phyloP scores from a whole-genome alignment of 2,888 invertebrate species.

The Druceiella hillmani region DNA sequence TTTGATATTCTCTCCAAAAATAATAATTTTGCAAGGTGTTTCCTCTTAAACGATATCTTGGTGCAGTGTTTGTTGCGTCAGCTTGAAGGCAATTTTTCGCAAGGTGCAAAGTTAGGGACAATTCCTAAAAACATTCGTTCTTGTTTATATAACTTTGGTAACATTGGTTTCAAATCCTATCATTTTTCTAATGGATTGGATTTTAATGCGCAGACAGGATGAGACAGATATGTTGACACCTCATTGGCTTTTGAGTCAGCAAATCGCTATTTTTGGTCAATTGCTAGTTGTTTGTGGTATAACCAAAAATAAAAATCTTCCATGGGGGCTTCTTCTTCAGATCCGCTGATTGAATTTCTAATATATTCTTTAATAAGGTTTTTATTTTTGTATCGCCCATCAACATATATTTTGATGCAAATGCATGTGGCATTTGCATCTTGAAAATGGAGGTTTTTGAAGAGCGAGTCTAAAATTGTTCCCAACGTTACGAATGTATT shows the following conservation, averaged over 20 bases:
- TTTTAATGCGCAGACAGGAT: conserved; percentile 13
- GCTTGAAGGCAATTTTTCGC: no score
- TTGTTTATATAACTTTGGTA: conserved; percentile 22
- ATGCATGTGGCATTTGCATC: conserved; percentile 18
- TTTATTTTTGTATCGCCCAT: conserved; percentile 9
- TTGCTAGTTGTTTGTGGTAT: conserved; percentile 16
- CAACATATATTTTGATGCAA: no score
- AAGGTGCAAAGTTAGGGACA: conserved; percentile 3
- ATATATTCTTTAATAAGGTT: no score
- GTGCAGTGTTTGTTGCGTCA: no score
- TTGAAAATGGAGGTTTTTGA: conserved; percentile 18
- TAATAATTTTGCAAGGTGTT: no score
- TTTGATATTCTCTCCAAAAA: no score
- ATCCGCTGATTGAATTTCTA: no score
- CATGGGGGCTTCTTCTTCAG: conserved; percentile 15
- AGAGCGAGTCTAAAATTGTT: conserved; percentile 16
- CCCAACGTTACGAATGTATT: conserved; percentile 17
- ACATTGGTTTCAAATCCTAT: conserved; percentile 11
- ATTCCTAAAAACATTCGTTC: conserved; percentile 7
- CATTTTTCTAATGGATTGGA: conserved; percentile 11
- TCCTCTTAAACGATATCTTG: no score
- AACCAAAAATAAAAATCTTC: conserved; percentile 19
- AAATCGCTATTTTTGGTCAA: conserved; percentile 14
- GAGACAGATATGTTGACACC: conserved; percentile 13
- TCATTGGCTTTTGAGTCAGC: conserved; percentile 9